Evolutionary conservation across 1,140 invertebrate species (phyloP), one percentile per base, ranked within the genome.

Genomic region (Danaus melanippus): DNA sequence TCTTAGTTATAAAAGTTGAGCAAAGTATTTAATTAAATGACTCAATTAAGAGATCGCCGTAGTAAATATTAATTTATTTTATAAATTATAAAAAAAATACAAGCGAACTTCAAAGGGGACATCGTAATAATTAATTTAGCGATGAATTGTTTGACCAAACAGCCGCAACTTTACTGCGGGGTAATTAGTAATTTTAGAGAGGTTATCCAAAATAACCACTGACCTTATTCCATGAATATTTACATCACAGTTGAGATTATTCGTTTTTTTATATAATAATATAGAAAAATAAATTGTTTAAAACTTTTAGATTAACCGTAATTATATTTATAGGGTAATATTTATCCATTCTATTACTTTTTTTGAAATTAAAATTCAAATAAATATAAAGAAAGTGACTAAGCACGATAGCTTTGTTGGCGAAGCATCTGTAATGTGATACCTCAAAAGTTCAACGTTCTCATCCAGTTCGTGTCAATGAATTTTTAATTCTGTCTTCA

Each of bases 191-290:
- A 42, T 54, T 58, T 58, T 43, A 42, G 49, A 40, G 46, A 50
- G 56, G 46, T 58, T 46, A 45, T 58, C 42, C 45, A 58, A 53
- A 48, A 49, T 58, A 53, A 54, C 53, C 46, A 54, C 46, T 17
- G 11, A n/a, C 45, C 46, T 47, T 15, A 15, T 48, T 46, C 41
- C 43, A 51, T 32, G 32, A 54, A 48, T 48, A 47, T 44, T 39
- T 21, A 12, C 42, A 44, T 44, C 12, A 44, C 1, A 44, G 42
- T 44, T 10, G 42, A n/a, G 7, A n/a, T 44, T 44, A 44, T 44
- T 44, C 3, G 42, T 12, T 44, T n/a, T 10, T 10, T 44, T 10
- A n/a, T 44, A 44, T 44, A 44, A 44, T 5, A 44, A 44, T 44
- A 8, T 44, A n/a, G 8, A 44, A 1, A 5, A 7, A 32, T 32